These are phyloP conservation scores for Epinotia bilunana DNA, from an alignment of 2,888 invertebrate species.

Conservation along the genomic window DNA sequence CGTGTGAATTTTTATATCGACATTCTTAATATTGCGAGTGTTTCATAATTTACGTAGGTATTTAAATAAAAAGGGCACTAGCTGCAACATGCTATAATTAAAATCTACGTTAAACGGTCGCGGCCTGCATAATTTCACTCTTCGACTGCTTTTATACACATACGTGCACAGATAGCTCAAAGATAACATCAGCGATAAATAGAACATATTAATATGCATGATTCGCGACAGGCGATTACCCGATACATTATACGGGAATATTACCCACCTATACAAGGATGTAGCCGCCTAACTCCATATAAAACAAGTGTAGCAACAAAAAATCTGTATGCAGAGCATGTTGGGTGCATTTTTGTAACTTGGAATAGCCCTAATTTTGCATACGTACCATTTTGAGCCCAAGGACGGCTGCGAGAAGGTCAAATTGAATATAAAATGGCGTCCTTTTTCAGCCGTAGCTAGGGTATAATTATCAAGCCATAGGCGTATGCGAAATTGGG, in stretches of 20 bases:
- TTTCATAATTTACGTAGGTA: neutral
- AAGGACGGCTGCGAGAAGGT: slow-evolving; percentile 48
- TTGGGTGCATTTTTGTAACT: slow-evolving; percentile 24
- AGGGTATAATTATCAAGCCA: slow-evolving; percentile 82
- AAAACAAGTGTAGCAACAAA: slow-evolving; percentile 52
- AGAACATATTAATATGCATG: slow-evolving; percentile 63
- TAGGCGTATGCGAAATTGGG: slow-evolving; percentile 83
- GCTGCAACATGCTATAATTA: neutral
- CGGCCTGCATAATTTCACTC: slow-evolving; percentile 11
- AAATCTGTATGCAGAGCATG: slow-evolving; percentile 49
- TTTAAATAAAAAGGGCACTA: neutral
- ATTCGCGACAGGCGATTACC: slow-evolving; percentile 61
- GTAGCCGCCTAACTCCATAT: slow-evolving; percentile 20
- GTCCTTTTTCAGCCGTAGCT: slow-evolving; percentile 75
- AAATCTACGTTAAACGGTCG: slow-evolving; percentile 3
- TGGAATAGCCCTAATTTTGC: slow-evolving; percentile 43
- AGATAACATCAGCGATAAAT: slow-evolving; percentile 60
- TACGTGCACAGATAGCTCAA: slow-evolving; percentile 44
- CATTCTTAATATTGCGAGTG: neutral
- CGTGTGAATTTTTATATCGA: neutral
- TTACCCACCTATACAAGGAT: slow-evolving; percentile 37
- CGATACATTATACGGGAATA: slow-evolving; percentile 46
- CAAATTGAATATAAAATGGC: slow-evolving; percentile 76
- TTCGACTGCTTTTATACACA: slow-evolving; percentile 15
- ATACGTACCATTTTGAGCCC: slow-evolving; percentile 37